A percentile compares a stretch with the other conserved stretches of the same genome.
Evolutionary conservation across 2,113 vertebrate species (phyloP).

Genomic region (Petroica traversi): DNA sequence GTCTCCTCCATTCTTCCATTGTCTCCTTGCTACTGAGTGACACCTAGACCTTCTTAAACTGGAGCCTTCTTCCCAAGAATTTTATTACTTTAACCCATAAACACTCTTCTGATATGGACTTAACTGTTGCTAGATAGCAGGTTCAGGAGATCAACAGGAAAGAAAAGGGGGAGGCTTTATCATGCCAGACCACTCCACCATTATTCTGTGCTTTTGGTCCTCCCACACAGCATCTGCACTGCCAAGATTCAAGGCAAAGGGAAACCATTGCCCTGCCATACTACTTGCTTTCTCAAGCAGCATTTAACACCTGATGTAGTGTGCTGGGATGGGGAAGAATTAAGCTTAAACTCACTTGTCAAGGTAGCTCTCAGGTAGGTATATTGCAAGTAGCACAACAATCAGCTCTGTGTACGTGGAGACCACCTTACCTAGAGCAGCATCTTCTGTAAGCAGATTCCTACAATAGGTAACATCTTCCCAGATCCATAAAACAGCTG

Average conservation of each 20-base stretch:
- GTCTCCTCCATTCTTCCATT: neutral
- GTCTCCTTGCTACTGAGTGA: neutral
- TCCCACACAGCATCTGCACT: accelerated
- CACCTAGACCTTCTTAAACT: neutral
- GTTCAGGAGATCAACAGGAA: neutral
- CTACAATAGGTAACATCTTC: accelerated
- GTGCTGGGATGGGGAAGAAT: neutral
- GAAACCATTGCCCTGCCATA: neutral
- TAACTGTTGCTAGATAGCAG: neutral
- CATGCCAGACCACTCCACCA: neutral
- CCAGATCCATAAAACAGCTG: neutral
- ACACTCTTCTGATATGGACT: neutral
- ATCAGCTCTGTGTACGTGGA: neutral
- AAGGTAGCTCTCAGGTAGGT: neutral
- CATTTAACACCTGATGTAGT: neutral
- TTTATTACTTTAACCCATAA: neutral
- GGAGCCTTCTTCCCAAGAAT: neutral
- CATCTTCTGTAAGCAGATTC: neutral
- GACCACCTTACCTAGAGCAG: neutral
- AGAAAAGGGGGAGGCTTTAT: neutral
- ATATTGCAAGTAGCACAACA: neutral
- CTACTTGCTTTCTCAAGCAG: neutral
- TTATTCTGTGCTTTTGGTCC: neutral
- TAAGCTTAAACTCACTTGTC: neutral
- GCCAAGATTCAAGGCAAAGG: neutral